Evolutionary conservation across 2,797 vertebrate species (phyloP).

Genomic region (Cyclura pinguis): DNA sequence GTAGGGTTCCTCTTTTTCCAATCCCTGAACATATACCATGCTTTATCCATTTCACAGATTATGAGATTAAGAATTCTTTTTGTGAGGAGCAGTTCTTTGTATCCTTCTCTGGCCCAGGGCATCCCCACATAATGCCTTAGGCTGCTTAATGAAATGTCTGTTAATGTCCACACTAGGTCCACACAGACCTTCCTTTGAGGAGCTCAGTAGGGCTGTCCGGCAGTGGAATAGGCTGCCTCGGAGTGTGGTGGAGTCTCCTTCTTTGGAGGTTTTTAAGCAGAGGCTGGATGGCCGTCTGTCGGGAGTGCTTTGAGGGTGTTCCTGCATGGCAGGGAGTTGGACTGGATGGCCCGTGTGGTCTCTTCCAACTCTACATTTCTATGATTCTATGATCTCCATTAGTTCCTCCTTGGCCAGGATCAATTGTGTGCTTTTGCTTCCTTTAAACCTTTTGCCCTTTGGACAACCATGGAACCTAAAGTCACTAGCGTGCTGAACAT

Average conservation of each 20-base stretch:
- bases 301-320: no score
- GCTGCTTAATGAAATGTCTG: background rate
- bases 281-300: no score
- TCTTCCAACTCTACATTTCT: no score
- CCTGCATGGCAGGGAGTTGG: no score
- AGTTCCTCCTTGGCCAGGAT: background rate
- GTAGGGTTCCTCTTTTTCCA: background rate
- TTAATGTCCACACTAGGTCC: background rate
- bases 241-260: no score
- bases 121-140: background rate
- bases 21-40: background rate
- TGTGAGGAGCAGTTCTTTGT: background rate
- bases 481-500: no score
- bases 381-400: no score
- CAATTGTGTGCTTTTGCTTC: no score
- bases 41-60: background rate
- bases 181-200: background rate
- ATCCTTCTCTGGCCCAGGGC: background rate
- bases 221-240: no score
- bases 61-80: background rate
- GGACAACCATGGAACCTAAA: background rate
- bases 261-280: no score
- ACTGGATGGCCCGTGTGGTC: no score
- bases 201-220: no score
- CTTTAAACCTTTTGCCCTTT: background rate